A percentile compares a stretch with the other conserved stretches of the same genome.
phyloP scores from a whole-genome alignment of 2,888 invertebrate genomes.

The Marasmarcha lunaedactyla region DNA sequence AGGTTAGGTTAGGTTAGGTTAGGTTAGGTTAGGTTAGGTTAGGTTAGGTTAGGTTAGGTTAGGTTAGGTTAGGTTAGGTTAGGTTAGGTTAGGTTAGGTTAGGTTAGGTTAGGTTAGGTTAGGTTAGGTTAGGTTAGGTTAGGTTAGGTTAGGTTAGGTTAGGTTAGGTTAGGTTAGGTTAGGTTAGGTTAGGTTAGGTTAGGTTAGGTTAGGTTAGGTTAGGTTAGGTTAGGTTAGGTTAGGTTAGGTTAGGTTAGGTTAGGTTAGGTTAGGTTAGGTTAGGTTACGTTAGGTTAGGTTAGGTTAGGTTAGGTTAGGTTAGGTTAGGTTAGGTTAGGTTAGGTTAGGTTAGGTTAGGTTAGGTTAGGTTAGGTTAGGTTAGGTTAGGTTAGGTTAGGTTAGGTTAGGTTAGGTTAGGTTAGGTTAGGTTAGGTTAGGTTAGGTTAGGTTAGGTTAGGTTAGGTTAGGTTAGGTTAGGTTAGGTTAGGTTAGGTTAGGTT shows the following conservation, averaged over 20 bases:
- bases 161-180: conserved; percentile 18
- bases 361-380: conserved; percentile 16
- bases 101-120: too few relatives aligned
- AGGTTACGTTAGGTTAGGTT: conserved; percentile 18
- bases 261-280: conserved; percentile 14
- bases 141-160: conserved; percentile 21
- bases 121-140: conserved; percentile 21
- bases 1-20: too few relatives aligned
- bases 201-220: conserved; percentile 19
- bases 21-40: too few relatives aligned
- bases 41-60: too few relatives aligned
- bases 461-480: not conserved
- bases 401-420: conserved; percentile 15
- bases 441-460: conserved; percentile 18
- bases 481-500: conserved; percentile 11
- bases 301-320: conserved; percentile 20
- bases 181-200: conserved; percentile 19
- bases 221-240: conserved; percentile 20
- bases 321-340: conserved; percentile 16
- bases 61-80: too few relatives aligned
- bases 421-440: conserved; percentile 18
- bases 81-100: too few relatives aligned
- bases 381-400: conserved; percentile 16
- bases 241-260: conserved; percentile 20
- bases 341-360: conserved; percentile 16